phyloP scores from a whole-genome alignment of 2,797 vertebrate genomes.

The Rhincodon typus region DNA sequence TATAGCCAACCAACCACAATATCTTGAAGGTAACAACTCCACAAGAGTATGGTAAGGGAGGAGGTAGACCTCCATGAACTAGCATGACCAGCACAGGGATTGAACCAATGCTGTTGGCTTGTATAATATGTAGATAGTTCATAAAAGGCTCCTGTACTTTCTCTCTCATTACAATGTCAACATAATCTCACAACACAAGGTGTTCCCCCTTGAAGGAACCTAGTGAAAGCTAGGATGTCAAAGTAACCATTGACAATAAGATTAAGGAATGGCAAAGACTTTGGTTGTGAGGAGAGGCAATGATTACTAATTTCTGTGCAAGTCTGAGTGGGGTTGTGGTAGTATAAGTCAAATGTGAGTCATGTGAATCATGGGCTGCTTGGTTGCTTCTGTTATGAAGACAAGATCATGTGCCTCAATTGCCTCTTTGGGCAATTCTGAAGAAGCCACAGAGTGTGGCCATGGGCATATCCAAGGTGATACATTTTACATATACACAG shows the following conservation, averaged over 20 bases:
- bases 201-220: background rate
- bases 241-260: background rate
- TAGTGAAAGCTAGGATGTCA: background rate
- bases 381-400: background rate
- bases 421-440: background rate
- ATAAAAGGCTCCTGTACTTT: too few relatives aligned
- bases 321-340: background rate
- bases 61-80: too few relatives aligned
- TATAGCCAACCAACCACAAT: too few relatives aligned
- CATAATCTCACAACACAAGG: background rate
- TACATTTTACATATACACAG: background rate
- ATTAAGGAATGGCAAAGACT: background rate
- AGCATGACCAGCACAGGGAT: too few relatives aligned
- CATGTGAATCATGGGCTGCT: background rate
- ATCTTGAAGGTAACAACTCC: too few relatives aligned
- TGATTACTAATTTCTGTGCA: background rate
- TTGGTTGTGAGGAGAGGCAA: background rate
- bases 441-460: background rate
- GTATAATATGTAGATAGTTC: too few relatives aligned
- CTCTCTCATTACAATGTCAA: too few relatives aligned
- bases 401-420: background rate
- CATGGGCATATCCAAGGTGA: background rate
- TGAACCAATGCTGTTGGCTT: too few relatives aligned
- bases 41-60: too few relatives aligned
- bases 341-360: background rate